Evolutionary conservation across 1,140 invertebrate genomes (phyloP), one percentile per base, ranked within the genome.

Genomic region (Brachionus manjavacas): DNA sequence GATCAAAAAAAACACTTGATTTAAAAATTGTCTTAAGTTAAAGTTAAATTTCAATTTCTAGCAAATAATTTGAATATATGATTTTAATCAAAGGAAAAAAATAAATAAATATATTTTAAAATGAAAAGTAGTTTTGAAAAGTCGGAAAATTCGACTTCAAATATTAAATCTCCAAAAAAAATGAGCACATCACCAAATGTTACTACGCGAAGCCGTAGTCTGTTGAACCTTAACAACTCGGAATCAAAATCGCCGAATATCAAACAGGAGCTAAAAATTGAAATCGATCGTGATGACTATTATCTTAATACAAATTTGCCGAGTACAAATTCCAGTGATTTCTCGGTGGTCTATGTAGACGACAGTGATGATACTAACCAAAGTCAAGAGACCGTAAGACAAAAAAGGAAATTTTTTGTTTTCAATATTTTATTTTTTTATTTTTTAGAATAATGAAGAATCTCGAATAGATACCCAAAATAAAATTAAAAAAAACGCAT

Each of bases 281-380:
- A 76, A 76, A 49, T 46, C 16, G 20, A 76, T 4, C 14, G 25
- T 12, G 6, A 14, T 25, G 20, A 16, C 49, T 7, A 76, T 14
- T 9, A 76, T 12, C 3, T 46, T 1, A 28, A 76, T 76, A 6
- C 20, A 52, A 76, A 76, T 76, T 35, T 76, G 25, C 72, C 43
- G 14, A 76, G 72, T 76, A 20, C 20, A 23, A 76, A 76, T 76
- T 49, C 72, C 23, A 76, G 72, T 28, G 72, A 76, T 49, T 49
- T 76, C 52, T 76, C 72, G 1, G 72, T 76, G 6, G 72, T 76
- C 1, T 76, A 76, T 76, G 72, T 76, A 20, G 72, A 76, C 25
- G 72, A 76, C 14, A 76, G 72, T 11, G 72, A 76, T 76, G 43
- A 23, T 23, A 76, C 72, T 11, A 76, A 49, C 8, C 12, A 25